Conservation (phyloP, 1,140 invertebrate genomes). For the Sitobion miscanthi region DNA sequence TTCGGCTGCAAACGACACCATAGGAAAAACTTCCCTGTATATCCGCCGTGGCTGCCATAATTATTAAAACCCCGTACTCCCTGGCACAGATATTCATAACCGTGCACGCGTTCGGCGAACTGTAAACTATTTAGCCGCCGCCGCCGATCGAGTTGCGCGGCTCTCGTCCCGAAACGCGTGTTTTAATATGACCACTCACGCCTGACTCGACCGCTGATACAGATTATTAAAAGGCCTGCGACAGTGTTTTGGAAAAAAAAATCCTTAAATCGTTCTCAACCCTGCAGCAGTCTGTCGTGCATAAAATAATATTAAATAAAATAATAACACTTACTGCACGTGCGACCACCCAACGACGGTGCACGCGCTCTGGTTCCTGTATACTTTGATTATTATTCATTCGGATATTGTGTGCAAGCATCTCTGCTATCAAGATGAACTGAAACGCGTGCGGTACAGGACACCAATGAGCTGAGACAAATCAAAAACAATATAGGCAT, state of each 20-base stretch:
- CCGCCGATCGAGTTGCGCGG: not conserved
- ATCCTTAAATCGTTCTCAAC: not conserved
- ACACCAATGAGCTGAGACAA: too few relatives aligned
- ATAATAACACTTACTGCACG: too few relatives aligned
- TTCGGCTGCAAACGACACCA: conserved; percentile 25
- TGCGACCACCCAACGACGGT: too few relatives aligned
- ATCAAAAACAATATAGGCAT: too few relatives aligned
- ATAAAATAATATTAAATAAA: not conserved
- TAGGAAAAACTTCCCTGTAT: not conserved
- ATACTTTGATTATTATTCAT: too few relatives aligned
- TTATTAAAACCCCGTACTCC: not conserved
- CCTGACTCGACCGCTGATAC: not conserved
- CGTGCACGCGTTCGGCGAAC: not conserved
- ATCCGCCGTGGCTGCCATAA: not conserved
- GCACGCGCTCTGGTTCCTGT: too few relatives aligned
- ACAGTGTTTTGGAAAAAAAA: not conserved
- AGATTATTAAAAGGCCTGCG: not conserved
- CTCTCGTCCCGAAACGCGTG: not conserved
- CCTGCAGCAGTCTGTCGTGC: too few relatives aligned
- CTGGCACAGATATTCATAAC: not conserved
- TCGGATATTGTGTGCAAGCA: too few relatives aligned
- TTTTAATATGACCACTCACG: not conserved
- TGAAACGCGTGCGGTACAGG: too few relatives aligned
- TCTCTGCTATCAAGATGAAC: too few relatives aligned
- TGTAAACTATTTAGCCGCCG: not conserved